A percentile compares a stretch with the other conserved stretches of the same genome.
Conservation (phyloP, 2,113 vertebrate species). For the Dascyllus trimaculatus region DNA sequence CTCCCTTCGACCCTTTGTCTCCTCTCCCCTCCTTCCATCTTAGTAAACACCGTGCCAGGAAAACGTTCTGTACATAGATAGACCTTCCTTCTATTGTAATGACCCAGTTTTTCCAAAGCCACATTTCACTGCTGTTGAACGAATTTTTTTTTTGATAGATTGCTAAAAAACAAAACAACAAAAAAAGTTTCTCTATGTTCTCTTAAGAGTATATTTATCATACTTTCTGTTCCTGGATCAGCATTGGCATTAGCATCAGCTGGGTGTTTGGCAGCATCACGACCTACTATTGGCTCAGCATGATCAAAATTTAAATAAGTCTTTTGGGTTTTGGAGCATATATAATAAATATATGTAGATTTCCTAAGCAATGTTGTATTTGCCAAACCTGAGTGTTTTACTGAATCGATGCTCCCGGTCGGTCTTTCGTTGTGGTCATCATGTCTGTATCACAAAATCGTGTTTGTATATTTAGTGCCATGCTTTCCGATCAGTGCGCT, state of each 20-base stretch:
- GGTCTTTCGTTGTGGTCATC: slow-evolving; percentile 16
- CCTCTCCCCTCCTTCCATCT: neutral
- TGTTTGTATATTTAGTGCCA: slow-evolving; percentile 43
- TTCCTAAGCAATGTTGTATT: neutral
- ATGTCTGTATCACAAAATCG: slow-evolving; percentile 2
- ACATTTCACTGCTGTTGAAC: slow-evolving; percentile 29
- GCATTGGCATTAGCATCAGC: slow-evolving; percentile 17
- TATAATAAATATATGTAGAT: neutral
- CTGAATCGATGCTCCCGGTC: neutral
- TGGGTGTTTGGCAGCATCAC: neutral
- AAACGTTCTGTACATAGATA: slow-evolving; percentile 51
- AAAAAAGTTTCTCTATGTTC: slow-evolving; percentile 28
- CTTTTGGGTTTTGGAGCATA: too few species aligned
- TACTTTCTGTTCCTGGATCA: slow-evolving; percentile 15
- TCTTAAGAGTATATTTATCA: slow-evolving; percentile 37
- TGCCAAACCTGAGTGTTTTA: neutral
- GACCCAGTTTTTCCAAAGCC: slow-evolving; percentile 45
- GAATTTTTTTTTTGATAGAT: slow-evolving; percentile 18
- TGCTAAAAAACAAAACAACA: neutral
- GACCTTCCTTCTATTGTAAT: slow-evolving; percentile 46
- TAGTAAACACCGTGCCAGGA: slow-evolving; percentile 66
- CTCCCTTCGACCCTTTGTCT: neutral
- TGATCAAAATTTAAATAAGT: neutral
- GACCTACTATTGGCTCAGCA: neutral
- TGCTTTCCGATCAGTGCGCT: slow-evolving; percentile 36